A percentile compares a stretch with the other conserved stretches of the same genome.
phyloP scores from a whole-genome alignment of 2,888 invertebrate species.

The Euphydryas editha region DNA sequence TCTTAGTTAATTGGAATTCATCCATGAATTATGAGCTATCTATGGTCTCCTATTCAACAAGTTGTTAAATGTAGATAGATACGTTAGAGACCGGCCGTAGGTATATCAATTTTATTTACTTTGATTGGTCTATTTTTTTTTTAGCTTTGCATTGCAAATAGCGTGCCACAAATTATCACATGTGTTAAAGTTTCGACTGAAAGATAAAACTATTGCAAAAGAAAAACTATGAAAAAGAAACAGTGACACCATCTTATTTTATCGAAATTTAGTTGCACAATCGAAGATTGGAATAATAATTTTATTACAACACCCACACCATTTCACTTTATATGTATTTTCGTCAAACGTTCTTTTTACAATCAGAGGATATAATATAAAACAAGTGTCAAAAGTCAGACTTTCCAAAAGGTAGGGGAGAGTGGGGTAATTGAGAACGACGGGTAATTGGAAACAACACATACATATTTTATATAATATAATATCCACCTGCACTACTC shows the following conservation, averaged over 20 bases:
- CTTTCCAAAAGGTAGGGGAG: neutral
- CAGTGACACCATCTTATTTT: neutral
- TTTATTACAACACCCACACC: neutral
- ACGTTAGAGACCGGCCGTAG: too few species aligned
- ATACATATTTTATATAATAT: too few species aligned
- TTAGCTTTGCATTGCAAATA: neutral
- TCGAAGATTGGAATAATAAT: neutral
- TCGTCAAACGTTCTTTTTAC: neutral
- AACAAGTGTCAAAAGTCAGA: neutral
- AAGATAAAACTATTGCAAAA: neutral
- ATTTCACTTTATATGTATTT: neutral
- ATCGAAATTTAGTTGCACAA: constrained; percentile 9
- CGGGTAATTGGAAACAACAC: too few species aligned
- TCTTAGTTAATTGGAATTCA: too few species aligned
- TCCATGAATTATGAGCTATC: too few species aligned
- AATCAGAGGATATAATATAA: neutral
- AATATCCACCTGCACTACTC: too few species aligned
- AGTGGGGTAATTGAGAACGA: too few species aligned
- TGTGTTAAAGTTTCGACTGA: neutral
- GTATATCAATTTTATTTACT: neutral
- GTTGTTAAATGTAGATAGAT: too few species aligned
- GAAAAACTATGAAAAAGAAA: neutral
- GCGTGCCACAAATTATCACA: neutral
- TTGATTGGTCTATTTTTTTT: neutral
- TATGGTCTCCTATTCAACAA: too few species aligned